Evolutionary conservation across 2,888 invertebrate genomes (phyloP), one percentile per base, ranked within the genome.

Genomic region (Leptinotarsa peninsularis): DNA sequence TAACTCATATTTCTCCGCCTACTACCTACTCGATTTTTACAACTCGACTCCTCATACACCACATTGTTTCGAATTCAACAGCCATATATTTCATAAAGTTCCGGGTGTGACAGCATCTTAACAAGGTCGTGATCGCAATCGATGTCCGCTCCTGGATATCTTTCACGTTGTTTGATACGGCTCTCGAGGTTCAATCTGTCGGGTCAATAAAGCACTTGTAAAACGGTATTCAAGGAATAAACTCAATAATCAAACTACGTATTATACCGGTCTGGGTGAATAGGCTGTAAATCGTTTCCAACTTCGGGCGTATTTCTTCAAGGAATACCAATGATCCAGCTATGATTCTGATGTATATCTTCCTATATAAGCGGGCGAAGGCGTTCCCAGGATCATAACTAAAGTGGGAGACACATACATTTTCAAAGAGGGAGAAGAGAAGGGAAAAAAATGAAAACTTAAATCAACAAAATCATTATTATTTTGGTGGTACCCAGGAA

Each of bases 121-220:
- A 58, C 58, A 21, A 58, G 58, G 58, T 58, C 58, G 58, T 58
- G 58, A 58, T 58, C 58, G 58, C 58, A 58, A 23, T 58, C 23
- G 58, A 58, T 58, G 58, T 27, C 58, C 58, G 33, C 63, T 63
- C 43, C 27, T 63, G 63, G 43, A 63, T 43, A 63, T 33, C 63
- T 43, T 63, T 63, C 43, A 33, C 43, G 63, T 63, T 63, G 33
- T 63, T 43, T 14, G 27, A 27, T 63, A 43, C 43, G 63, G 33
- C 43, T 43, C 43, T n/a, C 13, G 14, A 63, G 63, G 63, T 33
- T 63, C 63, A 43, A 27, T 17, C 43, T 43, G n/a, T 18, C 33
- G 63, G 33, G 43, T 27, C 63, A 63, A 63, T 63, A 63, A 63
- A 63, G 63, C 33, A 63, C 33, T 17, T 63, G 17, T 63, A 10